Evolutionary conservation across 2,113 vertebrate species (phyloP), one percentile per base, ranked within the genome.

Genomic region (Dendrocopos noguchii): DNA sequence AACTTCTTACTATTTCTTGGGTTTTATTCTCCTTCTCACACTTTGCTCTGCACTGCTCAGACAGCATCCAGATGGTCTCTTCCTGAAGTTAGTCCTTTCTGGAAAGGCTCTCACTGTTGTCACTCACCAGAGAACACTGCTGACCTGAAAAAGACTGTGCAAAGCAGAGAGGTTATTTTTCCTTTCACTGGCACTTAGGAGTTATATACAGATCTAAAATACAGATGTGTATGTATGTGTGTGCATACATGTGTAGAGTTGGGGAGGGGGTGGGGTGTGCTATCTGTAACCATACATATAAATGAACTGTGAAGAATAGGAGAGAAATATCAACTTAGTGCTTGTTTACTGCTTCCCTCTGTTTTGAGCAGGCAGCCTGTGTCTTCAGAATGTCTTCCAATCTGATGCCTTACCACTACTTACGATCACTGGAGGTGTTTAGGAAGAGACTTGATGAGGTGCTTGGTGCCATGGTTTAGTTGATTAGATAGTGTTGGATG

Each of bases 1-100:
- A 92, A 22, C 46, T 87, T 73, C 63, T 86, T 94, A 65, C 70
- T 65, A 1, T 50, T 64, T 57, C 73, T 84, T 86, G 90, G 27
- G 2, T 81, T 92, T 65, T 42, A 68, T 74, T 80, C 29, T 65
- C 61, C 21, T 20, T 94, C 72, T 90, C 70, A 28, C 88, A 8
- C 86, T 71, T 90, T 46, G 13, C 22, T 71, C 60, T 83, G 68
- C 46, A 60, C 12, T 5, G 87, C 56, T 89, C 87, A 93, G 90
- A 78, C 65, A 60, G 44, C 22, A 15, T 65, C 83, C 96, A 95
- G 90, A 93, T 95, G 95, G 90, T 78, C 77, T 39, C 46, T 15
- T 93, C 66, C 74, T 72, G 33, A 81, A 71, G 50, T 36, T 65
- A 90, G 82, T 29, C 36, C 81, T 47, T 72, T 94, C 94, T 91